These are phyloP conservation scores for Craniophora ligustri DNA, from an alignment of 2,888 invertebrate genomes.

Conservation along the genomic window DNA sequence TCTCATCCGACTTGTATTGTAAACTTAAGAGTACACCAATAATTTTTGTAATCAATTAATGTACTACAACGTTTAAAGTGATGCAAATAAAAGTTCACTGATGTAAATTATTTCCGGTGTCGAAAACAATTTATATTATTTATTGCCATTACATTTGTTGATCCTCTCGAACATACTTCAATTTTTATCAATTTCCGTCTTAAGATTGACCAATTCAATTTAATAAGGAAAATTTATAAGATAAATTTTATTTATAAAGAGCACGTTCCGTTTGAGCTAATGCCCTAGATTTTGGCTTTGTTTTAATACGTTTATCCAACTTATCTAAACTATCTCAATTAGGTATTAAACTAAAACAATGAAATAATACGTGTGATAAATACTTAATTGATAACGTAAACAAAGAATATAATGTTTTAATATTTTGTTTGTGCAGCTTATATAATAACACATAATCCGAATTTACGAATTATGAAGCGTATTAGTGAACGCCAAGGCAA, in stretches of 20 bases:
- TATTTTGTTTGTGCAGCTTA: constrained; percentile 18
- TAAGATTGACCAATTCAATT: neutral
- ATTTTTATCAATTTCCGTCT: neutral
- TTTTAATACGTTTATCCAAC: neutral
- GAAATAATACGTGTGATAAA: constrained; percentile 9
- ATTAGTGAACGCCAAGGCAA: too few species aligned
- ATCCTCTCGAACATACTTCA: neutral
- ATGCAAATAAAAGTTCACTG: too few species aligned
- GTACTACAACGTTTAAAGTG: too few species aligned
- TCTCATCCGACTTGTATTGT: too few species aligned
- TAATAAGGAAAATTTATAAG: neutral
- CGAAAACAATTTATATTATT: too few species aligned
- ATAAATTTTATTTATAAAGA: too few species aligned
- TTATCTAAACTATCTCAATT: constrained; percentile 1
- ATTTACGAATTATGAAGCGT: neutral
- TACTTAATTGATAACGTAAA: constrained; percentile 20
- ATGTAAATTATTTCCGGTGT: too few species aligned
- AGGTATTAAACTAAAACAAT: constrained; percentile 1
- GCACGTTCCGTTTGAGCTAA: too few species aligned
- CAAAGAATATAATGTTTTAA: constrained; percentile 14
- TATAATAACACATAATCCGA: constrained; percentile 11
- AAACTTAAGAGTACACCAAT: too few species aligned
- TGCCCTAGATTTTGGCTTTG: neutral
- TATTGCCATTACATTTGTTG: too few species aligned
- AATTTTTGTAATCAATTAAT: too few species aligned